Base-by-base conservation (phyloP, 2,888 invertebrate species). In the Harmothoe impar region DNA sequence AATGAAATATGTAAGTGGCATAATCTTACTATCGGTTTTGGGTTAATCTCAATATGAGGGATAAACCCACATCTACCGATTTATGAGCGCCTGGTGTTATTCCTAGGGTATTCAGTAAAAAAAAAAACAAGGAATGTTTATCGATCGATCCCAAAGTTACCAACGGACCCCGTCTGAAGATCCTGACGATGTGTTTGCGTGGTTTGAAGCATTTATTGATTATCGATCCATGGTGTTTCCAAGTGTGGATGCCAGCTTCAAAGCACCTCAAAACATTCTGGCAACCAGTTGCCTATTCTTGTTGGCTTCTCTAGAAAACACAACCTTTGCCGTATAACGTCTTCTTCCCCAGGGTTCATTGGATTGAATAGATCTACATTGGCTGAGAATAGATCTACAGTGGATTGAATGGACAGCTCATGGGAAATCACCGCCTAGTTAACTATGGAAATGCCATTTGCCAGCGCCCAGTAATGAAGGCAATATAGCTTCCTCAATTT, bases 191-290 rank as follows among this genome's bases (percentile, higher is more conserved):
- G 62, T 62, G 62, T 62, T 62, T 62, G 62, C 62, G 62, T 62
- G 62, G 20, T 62, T 62, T 62, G 62, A 3, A 5, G 62, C 62
- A 62, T 62, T 62, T 62, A 62, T 62, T 62, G 62, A 62, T 62
- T 62, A 62, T 62, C n/a, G 62, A 62, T 20, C n/a, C n/a, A 62
- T 62, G 20, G 15, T 62, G 62, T 20, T 3, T 62, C 3, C 62
- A 20, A 62, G 62, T n/a, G 23, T n/a, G n/a, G 62, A 62, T 62
- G 62, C 62, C 62, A 62, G 62, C 62, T 20, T n/a, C 62, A n/a
- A 62, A 62, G 20, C n/a, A n/a, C 62, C n/a, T 62, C n/a, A 62
- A 62, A n/a, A n/a, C 62, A n/a, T n/a, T 62, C 62, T 62, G 43
- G 43, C 43, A 43, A 43, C 43, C 62, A 62, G 62, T 1, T 12